These are phyloP conservation scores for Uria lomvia DNA, from an alignment of 2,113 vertebrate genomes.

Conservation along the genomic window DNA sequence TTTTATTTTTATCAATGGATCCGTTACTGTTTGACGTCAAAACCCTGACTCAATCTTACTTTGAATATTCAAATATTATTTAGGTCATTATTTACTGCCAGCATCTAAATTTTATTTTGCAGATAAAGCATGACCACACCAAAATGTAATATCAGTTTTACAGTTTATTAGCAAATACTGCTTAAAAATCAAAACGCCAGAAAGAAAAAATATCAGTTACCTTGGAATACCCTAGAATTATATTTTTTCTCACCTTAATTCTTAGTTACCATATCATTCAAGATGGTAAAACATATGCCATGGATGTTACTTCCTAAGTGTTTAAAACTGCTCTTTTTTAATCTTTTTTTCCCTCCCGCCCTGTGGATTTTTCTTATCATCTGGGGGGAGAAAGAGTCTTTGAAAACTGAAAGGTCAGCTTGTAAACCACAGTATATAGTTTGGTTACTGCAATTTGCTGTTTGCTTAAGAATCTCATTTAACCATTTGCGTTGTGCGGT, in stretches of 20 bases:
- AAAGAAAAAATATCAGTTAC: accelerated
- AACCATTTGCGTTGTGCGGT: neutral
- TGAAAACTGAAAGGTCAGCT: neutral
- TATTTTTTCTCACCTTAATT: neutral
- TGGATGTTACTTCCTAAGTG: neutral
- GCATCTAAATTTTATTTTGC: neutral
- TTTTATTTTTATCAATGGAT: neutral
- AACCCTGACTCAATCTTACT: neutral
- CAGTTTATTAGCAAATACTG: neutral
- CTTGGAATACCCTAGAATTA: neutral
- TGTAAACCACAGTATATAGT: neutral
- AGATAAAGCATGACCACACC: neutral
- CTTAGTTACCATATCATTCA: neutral
- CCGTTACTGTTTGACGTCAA: neutral
- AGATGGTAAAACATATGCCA: neutral
- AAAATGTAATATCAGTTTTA: neutral
- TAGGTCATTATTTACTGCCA: neutral
- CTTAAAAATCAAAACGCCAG: neutral
- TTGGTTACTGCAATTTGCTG: neutral
- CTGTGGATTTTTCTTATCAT: neutral
- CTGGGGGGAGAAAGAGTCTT: neutral
- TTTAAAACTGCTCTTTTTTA: neutral
- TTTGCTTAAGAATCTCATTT: neutral
- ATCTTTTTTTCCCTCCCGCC: accelerated
- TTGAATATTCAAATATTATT: neutral